Base-by-base conservation (phyloP, 2,888 invertebrate genomes). In the Kryphioiulus occultus region DNA sequence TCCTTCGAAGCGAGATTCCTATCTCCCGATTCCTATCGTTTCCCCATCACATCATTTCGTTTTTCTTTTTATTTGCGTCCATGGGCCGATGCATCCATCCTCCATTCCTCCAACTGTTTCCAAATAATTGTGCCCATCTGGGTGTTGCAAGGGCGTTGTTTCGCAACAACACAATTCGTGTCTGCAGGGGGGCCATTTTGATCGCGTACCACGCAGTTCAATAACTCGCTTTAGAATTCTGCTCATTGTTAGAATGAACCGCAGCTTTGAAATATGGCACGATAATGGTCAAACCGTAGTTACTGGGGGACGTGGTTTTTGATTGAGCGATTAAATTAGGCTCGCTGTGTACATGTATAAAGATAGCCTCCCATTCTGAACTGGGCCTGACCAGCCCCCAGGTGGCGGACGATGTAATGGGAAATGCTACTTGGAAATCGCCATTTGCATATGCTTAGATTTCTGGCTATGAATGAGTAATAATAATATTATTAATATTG, bases 301-400 rank as follows among this genome's bases (percentile, higher is more conserved):
- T 68, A 12, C 26, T 68, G 68, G 68, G n/a, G 22, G 68, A 68
- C 68, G 68, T 68, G 68, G 68, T 68, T 68, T 68, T 68, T 68
- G 68, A 68, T 68, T 68, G 68, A 68, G 68, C 68, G 68, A 68
- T 68, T 68, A 68, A 68, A 68, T 68, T 68, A 68, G 68, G 68
- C 68, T 68, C 22, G 68, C 68, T 26, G 26, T 9, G 22, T 26
- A 22, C 22, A 22, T 68, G 22, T 68, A 22, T 68, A 22, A 68
- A n/a, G 59, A 7, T n/a, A 59, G 59, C 59, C 26, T 22, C n/a
- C 68, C 68, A 68, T 68, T 68, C 4, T 26, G 35, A 35, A 26
- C 15, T 47, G 47, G 2, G 22, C 22, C 22, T 68, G 68, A 26
- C 68, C 68, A 68, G 22, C 68, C 26, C 68, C 68, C 68, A 26